Evolutionary conservation across 2,888 invertebrate species (phyloP).

Genomic region (Agrochola lota): DNA sequence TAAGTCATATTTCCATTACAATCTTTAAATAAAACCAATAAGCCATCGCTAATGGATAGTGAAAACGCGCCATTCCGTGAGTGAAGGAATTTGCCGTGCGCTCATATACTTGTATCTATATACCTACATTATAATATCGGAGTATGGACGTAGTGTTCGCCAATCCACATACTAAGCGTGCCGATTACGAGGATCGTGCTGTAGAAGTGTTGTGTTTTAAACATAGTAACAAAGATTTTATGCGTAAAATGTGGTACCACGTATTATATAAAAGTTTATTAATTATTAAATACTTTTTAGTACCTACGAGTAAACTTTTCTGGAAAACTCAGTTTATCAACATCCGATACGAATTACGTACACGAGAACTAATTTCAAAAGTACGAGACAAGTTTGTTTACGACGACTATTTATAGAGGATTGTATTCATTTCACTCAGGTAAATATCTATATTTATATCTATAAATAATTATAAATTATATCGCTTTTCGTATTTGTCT

Average conservation of each 20-base stretch:
- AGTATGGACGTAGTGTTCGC: background rate
- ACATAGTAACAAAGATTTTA: background rate
- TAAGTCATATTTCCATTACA: slow-evolving; percentile 25
- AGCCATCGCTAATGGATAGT: slow-evolving; percentile 24
- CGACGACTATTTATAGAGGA: background rate
- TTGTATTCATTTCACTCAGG: background rate
- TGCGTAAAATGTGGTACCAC: background rate
- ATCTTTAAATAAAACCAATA: slow-evolving; percentile 27
- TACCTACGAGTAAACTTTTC: too few relatives aligned
- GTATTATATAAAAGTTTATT: background rate
- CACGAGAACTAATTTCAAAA: background rate
- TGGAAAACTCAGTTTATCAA: background rate
- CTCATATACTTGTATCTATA: slow-evolving; percentile 29
- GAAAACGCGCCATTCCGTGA: slow-evolving; percentile 31
- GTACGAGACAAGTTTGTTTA: background rate
- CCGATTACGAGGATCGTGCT: background rate
- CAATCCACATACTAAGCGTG: slow-evolving; percentile 7
- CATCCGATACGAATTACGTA: background rate
- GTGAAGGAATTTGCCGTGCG: slow-evolving; percentile 16
- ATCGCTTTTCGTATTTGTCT: background rate
- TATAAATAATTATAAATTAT: background rate
- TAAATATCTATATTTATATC: background rate
- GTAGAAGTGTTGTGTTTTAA: background rate
- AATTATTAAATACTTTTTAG: background rate
- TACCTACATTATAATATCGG: slow-evolving; percentile 11